Evolutionary conservation across 2,113 vertebrate genomes (phyloP), one percentile per base, ranked within the genome.

Genomic region (Agapornis roseicollis): DNA sequence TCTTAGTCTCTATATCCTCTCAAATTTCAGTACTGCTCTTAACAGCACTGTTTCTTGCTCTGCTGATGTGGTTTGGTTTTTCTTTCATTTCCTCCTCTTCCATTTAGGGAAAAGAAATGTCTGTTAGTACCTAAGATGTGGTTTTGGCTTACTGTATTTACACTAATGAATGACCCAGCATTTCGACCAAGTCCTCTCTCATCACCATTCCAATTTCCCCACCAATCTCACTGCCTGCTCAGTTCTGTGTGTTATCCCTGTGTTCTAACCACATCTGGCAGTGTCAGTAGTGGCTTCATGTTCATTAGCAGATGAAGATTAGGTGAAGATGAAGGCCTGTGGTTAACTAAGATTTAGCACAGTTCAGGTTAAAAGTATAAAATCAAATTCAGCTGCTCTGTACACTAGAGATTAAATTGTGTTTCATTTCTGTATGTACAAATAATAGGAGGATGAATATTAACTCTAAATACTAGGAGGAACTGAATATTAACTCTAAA

Each of bases 51-150:
- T 31, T 58, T 13, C 2, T 22, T 61, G 13, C 10, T 39, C 12
- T 47, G 50, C 11, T 20, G 22, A 13, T 15, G 27, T 14, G 25
- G 7, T 31, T 39, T 27, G 23, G 4, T 37, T 28, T 25, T 33
- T 11, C 7, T 28, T 35, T 22, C 9, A 2, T 15, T 27, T 17
- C 3, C 2, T 10, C 3, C 2, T 9, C 19, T 19, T 28, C 24
- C 13, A 13, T 42, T 11, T 55, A 4, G 7, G 12, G 13, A 47
- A 71, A 65, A 50, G 3, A 81, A 81, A 41, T 63, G 25, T 50
- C 12, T 65, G 4, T 23, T 47, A 6, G 29, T 56, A 25, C n/a
- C 16, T 18, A 76, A 53, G 22, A 9, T 7, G 39, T 52, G 23
- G 25, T n/a, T 25, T 2, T 3, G 19, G 18, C 35, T 88, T 13